Base-by-base conservation (phyloP, 2,888 invertebrate species). In the Acleris laterana region DNA sequence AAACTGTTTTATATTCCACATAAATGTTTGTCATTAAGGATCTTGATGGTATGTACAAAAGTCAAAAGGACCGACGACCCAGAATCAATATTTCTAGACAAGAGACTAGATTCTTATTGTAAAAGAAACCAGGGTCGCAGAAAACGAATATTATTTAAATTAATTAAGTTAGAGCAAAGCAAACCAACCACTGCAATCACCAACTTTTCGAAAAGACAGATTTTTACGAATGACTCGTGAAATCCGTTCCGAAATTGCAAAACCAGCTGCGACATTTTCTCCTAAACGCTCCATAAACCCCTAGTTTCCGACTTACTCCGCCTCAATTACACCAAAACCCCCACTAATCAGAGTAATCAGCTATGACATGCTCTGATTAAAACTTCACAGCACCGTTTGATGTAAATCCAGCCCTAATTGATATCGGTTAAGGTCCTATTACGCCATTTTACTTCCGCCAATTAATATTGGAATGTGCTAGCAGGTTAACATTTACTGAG, bases 281-380 rank as follows among this genome's bases (percentile, higher is more conserved):
- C 17, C 5, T 16, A 50, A 22, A 52, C 17, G 17, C 52, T 52
- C 13, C 53, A 38, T 38, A 38, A 53, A 53, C 19, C 19, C 49
- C 25, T n/a, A 51, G 25, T n/a, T 38, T 28, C 7, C 7, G 6
- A 51, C 28, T 63, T 50, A 22, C 22, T 48, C 42, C 55, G 28
- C 60, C 60, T 55, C 55, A 20, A 65, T 60, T 49, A 60, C 55
- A 44, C 22, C 22, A 42, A 60, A 49, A 53, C 22, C 32, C 60
- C 42, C 55, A 55, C 50, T 44, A 46, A 57, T 57, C 49, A 20
- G 19, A 13, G 49, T 50, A 56, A 56, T 62, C 49, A 50, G 20
- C 59, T 64, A 28, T 48, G 58, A 63, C 57, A 58, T 44, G 59
- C 50, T n/a, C 42, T 55, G 59, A 63, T 68, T 63, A 50, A 59